These are phyloP conservation scores for Scelioninae gen. 2 DNA, from an alignment of 2,888 invertebrate species.

Conservation along the genomic window DNA sequence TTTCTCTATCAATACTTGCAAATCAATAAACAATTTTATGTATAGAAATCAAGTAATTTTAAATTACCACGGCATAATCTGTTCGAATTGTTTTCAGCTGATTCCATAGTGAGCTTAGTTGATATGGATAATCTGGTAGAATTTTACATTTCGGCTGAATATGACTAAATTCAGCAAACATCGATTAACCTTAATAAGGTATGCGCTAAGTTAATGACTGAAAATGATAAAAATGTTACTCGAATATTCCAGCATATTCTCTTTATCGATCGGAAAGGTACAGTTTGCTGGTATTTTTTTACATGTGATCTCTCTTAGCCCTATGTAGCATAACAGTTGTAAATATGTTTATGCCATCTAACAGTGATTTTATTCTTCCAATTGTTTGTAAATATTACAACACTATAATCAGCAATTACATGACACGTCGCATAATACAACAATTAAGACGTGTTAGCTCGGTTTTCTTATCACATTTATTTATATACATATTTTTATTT, in stretches of 20 bases:
- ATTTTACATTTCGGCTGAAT: slow-evolving; percentile 69
- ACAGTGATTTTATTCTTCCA: slow-evolving; percentile 54
- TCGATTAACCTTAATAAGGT: slow-evolving; percentile 46
- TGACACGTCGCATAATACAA: background rate
- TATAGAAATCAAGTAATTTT: too few relatives aligned
- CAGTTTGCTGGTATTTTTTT: slow-evolving; percentile 58
- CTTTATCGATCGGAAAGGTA: slow-evolving; percentile 45
- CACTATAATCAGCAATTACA: slow-evolving; percentile 5
- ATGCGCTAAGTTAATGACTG: slow-evolving; percentile 49
- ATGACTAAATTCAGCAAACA: slow-evolving; percentile 46
- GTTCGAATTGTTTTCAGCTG: too few relatives aligned
- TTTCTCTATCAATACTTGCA: too few relatives aligned
- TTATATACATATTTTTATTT: slow-evolving; percentile 10
- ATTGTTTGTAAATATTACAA: slow-evolving; percentile 56
- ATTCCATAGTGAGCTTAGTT: slow-evolving; percentile 72
- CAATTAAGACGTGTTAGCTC: background rate
- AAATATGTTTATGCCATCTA: slow-evolving; percentile 53
- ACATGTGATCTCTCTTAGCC: slow-evolving; percentile 56
- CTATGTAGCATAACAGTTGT: slow-evolving; percentile 49
- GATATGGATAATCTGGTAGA: slow-evolving; percentile 74
- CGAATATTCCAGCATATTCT: slow-evolving; percentile 44
- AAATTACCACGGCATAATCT: too few relatives aligned
- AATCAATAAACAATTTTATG: too few relatives aligned
- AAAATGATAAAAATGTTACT: slow-evolving; percentile 36
- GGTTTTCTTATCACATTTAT: slow-evolving; percentile 14